Evolutionary conservation across 2,797 vertebrate genomes (phyloP).

Genomic region (Clarias laeviceps): DNA sequence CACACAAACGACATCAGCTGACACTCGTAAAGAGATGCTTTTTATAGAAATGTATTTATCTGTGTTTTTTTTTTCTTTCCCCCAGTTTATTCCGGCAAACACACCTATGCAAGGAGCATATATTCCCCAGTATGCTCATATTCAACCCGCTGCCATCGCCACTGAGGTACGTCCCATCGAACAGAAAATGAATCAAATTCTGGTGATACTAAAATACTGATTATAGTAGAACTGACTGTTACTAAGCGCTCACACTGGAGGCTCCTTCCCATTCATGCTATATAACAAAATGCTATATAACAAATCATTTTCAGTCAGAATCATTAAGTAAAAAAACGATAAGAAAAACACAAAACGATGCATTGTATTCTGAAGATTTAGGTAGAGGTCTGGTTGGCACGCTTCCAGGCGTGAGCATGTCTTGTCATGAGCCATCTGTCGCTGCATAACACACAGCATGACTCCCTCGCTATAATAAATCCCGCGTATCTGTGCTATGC

Average conservation of each 20-base stretch:
- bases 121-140: constrained; percentile 91
- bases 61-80: constrained; percentile 54
- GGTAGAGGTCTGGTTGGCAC: background rate
- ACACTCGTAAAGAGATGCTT: background rate
- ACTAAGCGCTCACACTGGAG: no score
- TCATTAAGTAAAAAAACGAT: no score
- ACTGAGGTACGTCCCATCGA: constrained; percentile 75
- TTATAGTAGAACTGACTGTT: no score
- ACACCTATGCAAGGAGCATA: constrained; percentile 95
- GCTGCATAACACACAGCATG: background rate
- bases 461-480: background rate
- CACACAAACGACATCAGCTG: constrained; percentile 60
- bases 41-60: background rate
- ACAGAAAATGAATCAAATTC: no score
- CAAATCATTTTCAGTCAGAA: no score
- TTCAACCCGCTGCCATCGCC: constrained; percentile 88
- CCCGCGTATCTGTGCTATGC: constrained; percentile 17
- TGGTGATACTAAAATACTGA: no score
- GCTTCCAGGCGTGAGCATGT: background rate
- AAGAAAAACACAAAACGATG: no score
- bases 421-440: constrained; percentile 43
- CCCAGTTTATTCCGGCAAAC: constrained; percentile 96
- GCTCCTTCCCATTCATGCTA: no score
- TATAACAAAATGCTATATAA: no score
- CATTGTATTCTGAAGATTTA: background rate